A percentile compares a stretch with the other conserved stretches of the same genome.
phyloP scores from a whole-genome alignment of 2,888 invertebrate species.

The Eretmocerus hayati region DNA sequence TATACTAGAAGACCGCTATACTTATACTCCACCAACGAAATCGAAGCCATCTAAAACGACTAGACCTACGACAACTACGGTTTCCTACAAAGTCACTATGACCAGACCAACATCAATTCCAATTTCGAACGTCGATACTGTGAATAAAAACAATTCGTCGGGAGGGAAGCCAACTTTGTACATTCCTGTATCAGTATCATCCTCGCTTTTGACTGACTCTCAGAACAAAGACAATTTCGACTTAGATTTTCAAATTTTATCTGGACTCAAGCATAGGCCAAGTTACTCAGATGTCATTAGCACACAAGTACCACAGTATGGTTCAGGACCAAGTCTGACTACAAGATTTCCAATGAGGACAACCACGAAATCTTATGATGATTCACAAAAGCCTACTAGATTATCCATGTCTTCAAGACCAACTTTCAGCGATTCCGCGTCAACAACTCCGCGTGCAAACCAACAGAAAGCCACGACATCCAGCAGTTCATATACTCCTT shows the following conservation, averaged over 20 bases:
- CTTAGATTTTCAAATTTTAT: background rate
- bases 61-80: background rate
- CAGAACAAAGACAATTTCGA: slow-evolving; percentile 5
- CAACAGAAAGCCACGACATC: slow-evolving; percentile 32
- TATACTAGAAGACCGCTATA: slow-evolving; percentile 11
- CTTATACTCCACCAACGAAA: background rate
- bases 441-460: slow-evolving; percentile 27
- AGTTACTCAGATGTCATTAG: no score
- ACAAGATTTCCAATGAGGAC: no score
- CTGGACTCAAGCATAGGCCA: background rate
- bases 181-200: slow-evolving; percentile 13
- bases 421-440: slow-evolving; percentile 3
- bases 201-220: slow-evolving; percentile 2
- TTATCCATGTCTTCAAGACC: background rate
- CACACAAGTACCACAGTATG: no score
- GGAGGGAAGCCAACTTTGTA: slow-evolving; percentile 16
- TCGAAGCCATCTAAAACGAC: background rate
- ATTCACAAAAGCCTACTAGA: background rate
- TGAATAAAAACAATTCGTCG: slow-evolving; percentile 3
- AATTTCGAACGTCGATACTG: background rate
- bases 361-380: background rate
- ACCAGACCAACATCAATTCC: slow-evolving; percentile 5
- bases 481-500: slow-evolving; percentile 36
- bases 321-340: no score
- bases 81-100: slow-evolving; percentile 7